Conservation (phyloP, 2,888 invertebrate species). For the Gonocerus acuteangulatus region DNA sequence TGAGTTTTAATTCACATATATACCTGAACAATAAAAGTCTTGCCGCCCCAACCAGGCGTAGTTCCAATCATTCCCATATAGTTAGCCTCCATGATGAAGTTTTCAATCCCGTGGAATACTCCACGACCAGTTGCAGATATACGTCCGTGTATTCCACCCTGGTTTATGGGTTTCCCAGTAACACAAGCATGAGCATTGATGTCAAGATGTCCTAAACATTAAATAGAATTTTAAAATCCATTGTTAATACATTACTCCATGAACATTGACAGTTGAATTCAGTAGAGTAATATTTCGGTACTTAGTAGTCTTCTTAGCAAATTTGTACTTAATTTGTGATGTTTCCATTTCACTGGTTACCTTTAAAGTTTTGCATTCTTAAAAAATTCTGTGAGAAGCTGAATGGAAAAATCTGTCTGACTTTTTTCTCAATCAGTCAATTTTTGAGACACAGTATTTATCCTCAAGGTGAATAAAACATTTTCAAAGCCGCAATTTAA, state of each 20-base stretch:
- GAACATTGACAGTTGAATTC: neutral
- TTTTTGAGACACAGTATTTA: too few relatives aligned
- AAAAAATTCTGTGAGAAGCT: too few relatives aligned
- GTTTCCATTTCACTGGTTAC: too few relatives aligned
- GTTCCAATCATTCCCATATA: constrained; percentile 91
- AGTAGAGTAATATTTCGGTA: neutral
- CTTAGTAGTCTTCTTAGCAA: too few relatives aligned
- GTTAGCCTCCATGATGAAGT: constrained; percentile 87
- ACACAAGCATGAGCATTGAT: constrained; percentile 95
- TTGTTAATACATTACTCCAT: neutral
- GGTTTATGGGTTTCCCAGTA: constrained; percentile 93
- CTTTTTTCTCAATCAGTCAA: too few relatives aligned
- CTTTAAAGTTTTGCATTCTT: too few relatives aligned
- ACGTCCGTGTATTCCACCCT: constrained; percentile 94
- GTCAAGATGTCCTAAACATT: constrained; percentile 49
- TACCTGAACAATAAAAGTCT: constrained; percentile 79
- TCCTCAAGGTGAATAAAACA: too few relatives aligned
- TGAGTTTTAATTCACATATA: too few relatives aligned
- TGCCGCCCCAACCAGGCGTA: constrained; percentile 85
- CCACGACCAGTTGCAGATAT: constrained; percentile 94
- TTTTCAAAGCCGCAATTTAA: too few relatives aligned
- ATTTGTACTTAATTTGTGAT: too few relatives aligned
- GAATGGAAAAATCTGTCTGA: too few relatives aligned
- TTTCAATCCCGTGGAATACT: constrained; percentile 86
- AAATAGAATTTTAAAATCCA: neutral